phyloP scores from a whole-genome alignment of 2,113 vertebrate genomes.

The Bungarus multicinctus region DNA sequence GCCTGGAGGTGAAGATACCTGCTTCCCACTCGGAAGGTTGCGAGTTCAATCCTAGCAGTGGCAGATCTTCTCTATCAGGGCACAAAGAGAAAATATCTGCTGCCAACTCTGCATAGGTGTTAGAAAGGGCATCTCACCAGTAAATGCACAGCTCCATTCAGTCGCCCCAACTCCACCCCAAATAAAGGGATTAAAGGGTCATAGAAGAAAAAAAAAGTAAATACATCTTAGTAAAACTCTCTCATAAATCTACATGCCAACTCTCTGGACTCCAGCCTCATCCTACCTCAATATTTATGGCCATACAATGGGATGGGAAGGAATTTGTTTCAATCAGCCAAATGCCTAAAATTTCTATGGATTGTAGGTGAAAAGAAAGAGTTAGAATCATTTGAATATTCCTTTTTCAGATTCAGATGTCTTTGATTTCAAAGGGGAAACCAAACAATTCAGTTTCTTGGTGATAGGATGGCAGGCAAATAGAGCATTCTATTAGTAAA shows the following conservation, averaged over 20 bases:
- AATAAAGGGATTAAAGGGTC: neutral
- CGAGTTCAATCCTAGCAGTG: neutral
- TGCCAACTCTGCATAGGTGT: neutral
- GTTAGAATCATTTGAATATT: neutral
- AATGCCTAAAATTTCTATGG: neutral
- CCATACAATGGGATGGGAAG: neutral
- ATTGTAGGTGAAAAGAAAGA: neutral
- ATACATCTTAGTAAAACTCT: neutral
- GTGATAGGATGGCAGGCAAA: neutral
- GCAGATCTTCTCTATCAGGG: neutral
- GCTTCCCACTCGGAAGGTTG: neutral
- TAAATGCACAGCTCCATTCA: neutral
- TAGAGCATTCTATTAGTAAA: neutral
- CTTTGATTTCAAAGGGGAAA: neutral
- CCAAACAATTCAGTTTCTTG: neutral
- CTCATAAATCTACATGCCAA: neutral
- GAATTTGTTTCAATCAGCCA: neutral
- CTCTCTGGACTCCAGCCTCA: neutral
- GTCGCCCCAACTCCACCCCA: neutral
- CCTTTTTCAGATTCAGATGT: neutral
- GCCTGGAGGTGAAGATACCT: neutral
- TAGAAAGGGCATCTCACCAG: neutral
- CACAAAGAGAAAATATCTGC: neutral
- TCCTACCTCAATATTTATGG: neutral
- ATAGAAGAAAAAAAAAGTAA: neutral